Percentiles rank a stretch among this genome's conserved stretches.
These are phyloP conservation scores for Gryllus longicercus DNA, from an alignment of 2,888 invertebrate species.

Conservation along the genomic window DNA sequence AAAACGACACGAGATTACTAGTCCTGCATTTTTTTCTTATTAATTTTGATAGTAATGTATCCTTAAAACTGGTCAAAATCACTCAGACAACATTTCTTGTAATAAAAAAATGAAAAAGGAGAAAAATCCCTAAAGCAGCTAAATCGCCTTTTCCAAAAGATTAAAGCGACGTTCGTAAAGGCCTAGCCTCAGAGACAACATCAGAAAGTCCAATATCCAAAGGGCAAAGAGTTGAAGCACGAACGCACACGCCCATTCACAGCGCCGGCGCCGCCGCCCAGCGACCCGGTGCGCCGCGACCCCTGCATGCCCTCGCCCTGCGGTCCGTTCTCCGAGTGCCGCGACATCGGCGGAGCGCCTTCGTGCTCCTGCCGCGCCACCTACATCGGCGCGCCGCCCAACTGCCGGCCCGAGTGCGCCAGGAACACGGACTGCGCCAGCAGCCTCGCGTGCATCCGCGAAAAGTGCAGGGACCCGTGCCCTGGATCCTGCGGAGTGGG, in stretches of 20 bases:
- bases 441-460: conserved; percentile 53
- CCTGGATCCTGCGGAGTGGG: conserved; percentile 55
- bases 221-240: too few relatives aligned
- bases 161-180: too few relatives aligned
- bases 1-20: too few relatives aligned
- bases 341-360: conserved; percentile 62
- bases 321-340: conserved; percentile 72
- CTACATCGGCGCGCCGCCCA: conserved; percentile 69
- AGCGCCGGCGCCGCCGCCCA: conserved; percentile 35
- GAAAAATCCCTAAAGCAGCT: too few relatives aligned
- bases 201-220: too few relatives aligned
- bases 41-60: too few relatives aligned
- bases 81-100: too few relatives aligned
- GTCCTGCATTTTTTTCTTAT: too few relatives aligned
- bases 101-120: too few relatives aligned
- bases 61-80: too few relatives aligned
- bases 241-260: conserved; percentile 27
- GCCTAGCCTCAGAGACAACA: too few relatives aligned
- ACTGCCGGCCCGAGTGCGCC: conserved; percentile 66
- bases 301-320: conserved; percentile 74
- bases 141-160: too few relatives aligned
- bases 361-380: conserved; percentile 69
- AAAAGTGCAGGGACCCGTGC: conserved; percentile 57
- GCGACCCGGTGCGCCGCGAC: conserved; percentile 40
- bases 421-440: conserved; percentile 66